These are phyloP conservation scores for Pimpla rufipes DNA, from an alignment of 2,888 invertebrate species.

Conservation along the genomic window DNA sequence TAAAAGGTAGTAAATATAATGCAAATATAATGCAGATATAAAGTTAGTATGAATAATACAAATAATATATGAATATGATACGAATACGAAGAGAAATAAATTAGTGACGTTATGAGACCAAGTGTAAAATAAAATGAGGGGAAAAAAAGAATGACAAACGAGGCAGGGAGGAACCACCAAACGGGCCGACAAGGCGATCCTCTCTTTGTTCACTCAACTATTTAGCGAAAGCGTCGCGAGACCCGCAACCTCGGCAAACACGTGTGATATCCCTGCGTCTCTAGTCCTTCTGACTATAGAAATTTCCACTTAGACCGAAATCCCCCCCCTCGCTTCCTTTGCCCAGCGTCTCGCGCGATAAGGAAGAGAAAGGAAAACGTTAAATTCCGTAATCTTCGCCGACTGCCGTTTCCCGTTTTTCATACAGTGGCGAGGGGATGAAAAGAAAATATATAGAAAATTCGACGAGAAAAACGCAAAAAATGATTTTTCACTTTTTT, in stretches of 20 bases:
- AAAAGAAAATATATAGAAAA: not conserved
- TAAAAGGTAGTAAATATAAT: too few relatives aligned
- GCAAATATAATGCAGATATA: too few relatives aligned
- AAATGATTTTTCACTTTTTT: too few relatives aligned
- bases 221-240: not conserved
- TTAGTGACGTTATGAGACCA: not conserved
- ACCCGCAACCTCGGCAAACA: constrained; percentile 42
- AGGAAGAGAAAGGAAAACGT: constrained; percentile 26
- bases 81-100: too few relatives aligned
- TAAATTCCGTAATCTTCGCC: constrained; percentile 37
- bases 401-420: constrained; percentile 23
- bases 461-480: too few relatives aligned
- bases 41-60: too few relatives aligned
- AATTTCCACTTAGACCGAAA: constrained; percentile 64
- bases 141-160: too few relatives aligned
- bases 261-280: constrained; percentile 6
- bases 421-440: not conserved
- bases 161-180: too few relatives aligned
- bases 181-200: too few relatives aligned
- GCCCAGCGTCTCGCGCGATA: constrained; percentile 25
- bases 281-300: constrained; percentile 54
- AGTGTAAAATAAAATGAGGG: too few relatives aligned
- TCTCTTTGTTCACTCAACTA: too few relatives aligned
- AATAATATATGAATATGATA: too few relatives aligned
- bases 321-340: not conserved